Evolutionary conservation across 2,113 vertebrate species (phyloP).

Genomic region (Amia ocellicauda): DNA sequence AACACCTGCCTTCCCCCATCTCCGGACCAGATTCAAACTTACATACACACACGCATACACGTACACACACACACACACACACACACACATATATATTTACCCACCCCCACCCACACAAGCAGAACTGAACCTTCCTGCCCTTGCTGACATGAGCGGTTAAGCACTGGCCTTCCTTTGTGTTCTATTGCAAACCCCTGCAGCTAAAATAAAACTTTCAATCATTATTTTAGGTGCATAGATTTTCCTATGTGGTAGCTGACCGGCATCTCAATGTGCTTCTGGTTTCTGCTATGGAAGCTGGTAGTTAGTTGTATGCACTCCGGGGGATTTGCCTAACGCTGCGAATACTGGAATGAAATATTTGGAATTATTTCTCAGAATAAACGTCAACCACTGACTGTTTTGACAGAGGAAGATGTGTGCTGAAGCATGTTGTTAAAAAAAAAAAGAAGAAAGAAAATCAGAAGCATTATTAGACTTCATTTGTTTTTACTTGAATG

Average conservation of each 20-base stretch:
- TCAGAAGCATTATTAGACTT: background rate
- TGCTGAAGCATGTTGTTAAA: background rate
- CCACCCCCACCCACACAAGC: background rate
- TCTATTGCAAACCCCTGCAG: background rate
- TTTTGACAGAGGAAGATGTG: background rate
- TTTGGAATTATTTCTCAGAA: background rate
- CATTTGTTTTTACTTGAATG: background rate
- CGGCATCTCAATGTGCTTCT: background rate
- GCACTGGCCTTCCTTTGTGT: background rate
- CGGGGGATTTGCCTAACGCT: background rate
- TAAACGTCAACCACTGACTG: background rate
- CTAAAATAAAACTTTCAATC: conserved; percentile 1
- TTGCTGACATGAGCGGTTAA: background rate
- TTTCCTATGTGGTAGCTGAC: background rate
- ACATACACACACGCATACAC: background rate
- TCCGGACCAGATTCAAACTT: background rate
- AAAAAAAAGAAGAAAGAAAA: too few species aligned
- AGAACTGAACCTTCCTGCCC: background rate
- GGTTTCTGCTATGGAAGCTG: background rate
- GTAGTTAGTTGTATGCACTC: background rate
- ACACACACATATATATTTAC: background rate
- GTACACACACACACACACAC: background rate
- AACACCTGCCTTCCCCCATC: background rate
- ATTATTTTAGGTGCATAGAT: background rate
- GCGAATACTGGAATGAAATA: background rate